These are phyloP conservation scores for Lonchura striata DNA, from an alignment of 2,113 vertebrate genomes.

Conservation along the genomic window DNA sequence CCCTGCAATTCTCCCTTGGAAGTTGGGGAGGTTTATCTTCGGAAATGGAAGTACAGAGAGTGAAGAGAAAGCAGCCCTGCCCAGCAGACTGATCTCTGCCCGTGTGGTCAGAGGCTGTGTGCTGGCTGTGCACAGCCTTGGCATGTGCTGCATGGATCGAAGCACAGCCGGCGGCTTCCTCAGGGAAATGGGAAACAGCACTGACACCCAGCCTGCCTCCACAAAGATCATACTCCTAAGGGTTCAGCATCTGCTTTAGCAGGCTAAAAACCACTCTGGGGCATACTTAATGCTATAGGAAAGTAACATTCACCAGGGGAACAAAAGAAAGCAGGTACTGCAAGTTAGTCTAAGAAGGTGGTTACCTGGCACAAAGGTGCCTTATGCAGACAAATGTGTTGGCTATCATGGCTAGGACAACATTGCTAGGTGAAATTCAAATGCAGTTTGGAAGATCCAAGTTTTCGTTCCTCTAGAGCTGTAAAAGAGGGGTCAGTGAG, in stretches of 20 bases:
- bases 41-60: neutral
- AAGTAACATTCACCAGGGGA: neutral
- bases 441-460: neutral
- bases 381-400: neutral
- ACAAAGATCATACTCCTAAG: neutral
- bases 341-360: neutral
- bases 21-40: neutral
- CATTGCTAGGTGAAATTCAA: neutral
- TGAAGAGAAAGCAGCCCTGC: neutral
- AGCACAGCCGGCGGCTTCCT: neutral
- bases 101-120: accelerated
- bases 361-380: neutral
- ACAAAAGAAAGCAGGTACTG: neutral
- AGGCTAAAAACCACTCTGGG: neutral
- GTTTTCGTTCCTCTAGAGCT: neutral
- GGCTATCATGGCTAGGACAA: neutral
- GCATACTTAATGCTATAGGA: neutral
- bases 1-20: neutral
- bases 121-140: neutral
- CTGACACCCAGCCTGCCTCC: neutral
- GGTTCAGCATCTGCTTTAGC: neutral
- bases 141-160: accelerated
- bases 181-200: neutral
- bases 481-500: neutral
- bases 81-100: neutral